Conservation (phyloP, 2,888 invertebrate genomes). For the Caradrina kadenii region DNA sequence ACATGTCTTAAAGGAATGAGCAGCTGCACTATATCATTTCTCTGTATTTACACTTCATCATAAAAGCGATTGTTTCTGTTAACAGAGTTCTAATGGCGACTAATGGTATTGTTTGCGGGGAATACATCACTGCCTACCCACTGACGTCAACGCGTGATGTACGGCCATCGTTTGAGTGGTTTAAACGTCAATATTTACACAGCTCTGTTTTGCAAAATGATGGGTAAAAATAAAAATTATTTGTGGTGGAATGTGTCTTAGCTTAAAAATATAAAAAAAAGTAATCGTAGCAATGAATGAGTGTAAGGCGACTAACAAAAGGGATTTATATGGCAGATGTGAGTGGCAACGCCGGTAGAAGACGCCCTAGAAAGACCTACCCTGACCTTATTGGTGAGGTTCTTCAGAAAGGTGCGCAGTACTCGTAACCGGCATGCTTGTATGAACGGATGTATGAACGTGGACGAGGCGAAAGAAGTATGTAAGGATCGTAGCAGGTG, state of each 20-base stretch:
- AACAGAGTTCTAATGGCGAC: slow-evolving; percentile 27
- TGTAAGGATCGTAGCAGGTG: too few relatives aligned
- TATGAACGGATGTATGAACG: too few relatives aligned
- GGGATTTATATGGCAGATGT: too few relatives aligned
- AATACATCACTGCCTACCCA: slow-evolving; percentile 28
- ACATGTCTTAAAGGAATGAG: not conserved
- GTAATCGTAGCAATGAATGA: too few relatives aligned
- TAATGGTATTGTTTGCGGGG: slow-evolving; percentile 17
- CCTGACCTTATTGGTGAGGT: too few relatives aligned
- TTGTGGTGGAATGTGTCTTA: not conserved
- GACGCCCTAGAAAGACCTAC: too few relatives aligned
- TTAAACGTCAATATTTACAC: slow-evolving; percentile 30
- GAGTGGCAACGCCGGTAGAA: too few relatives aligned
- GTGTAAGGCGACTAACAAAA: too few relatives aligned
- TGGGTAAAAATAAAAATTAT: slow-evolving; percentile 1
- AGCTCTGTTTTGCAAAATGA: not conserved
- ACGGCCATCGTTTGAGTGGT: slow-evolving; percentile 10
- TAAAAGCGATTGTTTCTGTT: slow-evolving; percentile 36
- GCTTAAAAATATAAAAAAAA: too few relatives aligned
- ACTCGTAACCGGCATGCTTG: too few relatives aligned
- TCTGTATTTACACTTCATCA: slow-evolving; percentile 3
- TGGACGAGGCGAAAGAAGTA: too few relatives aligned
- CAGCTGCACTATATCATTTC: slow-evolving; percentile 20
- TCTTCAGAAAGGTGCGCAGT: too few relatives aligned
- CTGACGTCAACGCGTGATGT: slow-evolving; percentile 37